These are phyloP conservation scores for Tortrix viridana DNA, from an alignment of 2,888 invertebrate genomes.

Conservation along the genomic window DNA sequence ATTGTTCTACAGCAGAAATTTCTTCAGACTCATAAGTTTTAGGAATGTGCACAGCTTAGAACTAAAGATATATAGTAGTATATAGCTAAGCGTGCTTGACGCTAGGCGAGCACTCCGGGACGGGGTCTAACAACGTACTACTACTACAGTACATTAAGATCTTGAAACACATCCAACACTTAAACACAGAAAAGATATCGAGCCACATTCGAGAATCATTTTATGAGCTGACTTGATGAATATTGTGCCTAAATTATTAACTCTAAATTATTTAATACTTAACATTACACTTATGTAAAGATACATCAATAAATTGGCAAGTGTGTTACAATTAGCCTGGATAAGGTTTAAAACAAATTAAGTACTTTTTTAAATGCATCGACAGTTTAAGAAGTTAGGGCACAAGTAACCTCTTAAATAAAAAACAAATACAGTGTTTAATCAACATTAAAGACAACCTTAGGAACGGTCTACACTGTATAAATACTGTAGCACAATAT, in stretches of 20 bases:
- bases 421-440: slow-evolving; percentile 38
- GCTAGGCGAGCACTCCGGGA: slow-evolving; percentile 55
- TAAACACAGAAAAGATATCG: slow-evolving; percentile 63
- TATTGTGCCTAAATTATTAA: slow-evolving; percentile 72
- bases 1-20: slow-evolving; percentile 79
- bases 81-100: slow-evolving; percentile 63
- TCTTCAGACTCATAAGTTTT: slow-evolving; percentile 77
- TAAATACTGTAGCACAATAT: too few relatives aligned
- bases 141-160: slow-evolving; percentile 59
- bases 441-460: background rate
- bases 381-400: slow-evolving; percentile 54
- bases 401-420: slow-evolving; percentile 63
- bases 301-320: slow-evolving; percentile 57
- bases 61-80: slow-evolving; percentile 68
- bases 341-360: slow-evolving; percentile 40
- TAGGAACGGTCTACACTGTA: background rate
- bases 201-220: slow-evolving; percentile 76
- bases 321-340: slow-evolving; percentile 49
- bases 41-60: slow-evolving; percentile 81
- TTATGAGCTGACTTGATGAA: slow-evolving; percentile 83
- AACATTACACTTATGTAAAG: slow-evolving; percentile 48
- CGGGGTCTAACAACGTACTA: slow-evolving; percentile 56
- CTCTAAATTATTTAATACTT: slow-evolving; percentile 58
- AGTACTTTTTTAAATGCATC: slow-evolving; percentile 41
- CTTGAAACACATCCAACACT: slow-evolving; percentile 65